Base-by-base conservation (phyloP, 2,888 invertebrate genomes). In the Dolichomitus sp. region DNA sequence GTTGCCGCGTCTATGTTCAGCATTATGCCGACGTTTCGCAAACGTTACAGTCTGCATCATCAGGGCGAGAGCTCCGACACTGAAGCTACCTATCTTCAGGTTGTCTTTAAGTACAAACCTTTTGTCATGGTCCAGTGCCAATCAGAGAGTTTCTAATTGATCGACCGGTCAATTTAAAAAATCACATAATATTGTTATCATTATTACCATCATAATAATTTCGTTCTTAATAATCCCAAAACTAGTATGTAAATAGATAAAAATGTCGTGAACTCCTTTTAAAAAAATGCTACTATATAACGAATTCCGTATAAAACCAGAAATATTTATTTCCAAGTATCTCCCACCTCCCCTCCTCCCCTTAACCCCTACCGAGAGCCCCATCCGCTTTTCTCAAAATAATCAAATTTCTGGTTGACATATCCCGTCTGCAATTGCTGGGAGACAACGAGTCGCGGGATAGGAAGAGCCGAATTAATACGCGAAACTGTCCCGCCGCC, bases 391-490 rank as follows among this genome's bases (percentile, higher is more conserved):
- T 37, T 11, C 37, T 19, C n/a, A 7, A 61, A 23, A 61, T 61
- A 61, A 61, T 61, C 61, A 61, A 61, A 61, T 61, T 61, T 37
- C 37, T 37, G 61, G 37, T 61, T 37, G 30, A 59, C 33, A 14
- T 59, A 59, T 59, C 61, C 61, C 37, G 61, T 61, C 37, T 61
- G 61, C 61, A 61, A 61, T 61, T 17, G 2, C 17, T 11, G 19
- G 5, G 61, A 40, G 19, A n/a, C 61, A 37, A n/a, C 61, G 9
- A 61, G 14, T 40, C 54, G n/a, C 5, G n/a, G 59, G n/a, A 40
- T 17, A 68, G 68, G 17, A 68, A 33, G 30, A 50, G 74, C 68
- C 48, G 73, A 82, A 82, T 82, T 78, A 82, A 75, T 79, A 78
- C 70, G 30, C 42, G 50, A 50, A 82, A 70, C 74, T 70, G 74